Evolutionary conservation across 2,797 vertebrate genomes (phyloP).

Genomic region (Rallus crepitans): DNA sequence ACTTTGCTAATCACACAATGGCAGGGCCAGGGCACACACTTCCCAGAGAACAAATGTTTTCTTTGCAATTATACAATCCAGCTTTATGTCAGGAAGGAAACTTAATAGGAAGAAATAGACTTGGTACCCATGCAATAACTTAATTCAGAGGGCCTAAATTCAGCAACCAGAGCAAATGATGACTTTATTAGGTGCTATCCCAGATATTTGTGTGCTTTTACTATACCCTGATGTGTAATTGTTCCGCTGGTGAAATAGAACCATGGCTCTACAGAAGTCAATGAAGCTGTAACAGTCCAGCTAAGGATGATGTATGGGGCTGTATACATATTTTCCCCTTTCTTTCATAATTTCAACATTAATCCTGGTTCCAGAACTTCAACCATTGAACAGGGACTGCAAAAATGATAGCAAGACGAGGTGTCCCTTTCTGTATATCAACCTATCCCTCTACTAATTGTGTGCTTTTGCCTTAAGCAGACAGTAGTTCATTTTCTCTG

Average conservation of each 20-base stretch:
- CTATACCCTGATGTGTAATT: neutral
- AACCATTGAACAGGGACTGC: neutral
- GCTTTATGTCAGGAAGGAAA: neutral
- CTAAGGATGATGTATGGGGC: neutral
- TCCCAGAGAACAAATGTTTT: neutral
- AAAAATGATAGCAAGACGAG: neutral
- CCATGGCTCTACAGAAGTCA: neutral
- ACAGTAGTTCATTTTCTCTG: neutral
- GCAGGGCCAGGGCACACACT: rapidly evolving
- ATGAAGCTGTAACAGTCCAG: neutral
- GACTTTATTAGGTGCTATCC: neutral
- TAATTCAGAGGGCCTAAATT: neutral
- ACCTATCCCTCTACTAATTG: neutral
- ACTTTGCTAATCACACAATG: neutral
- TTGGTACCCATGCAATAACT: neutral
- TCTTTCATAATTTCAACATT: conserved; percentile 3
- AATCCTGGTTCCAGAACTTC: neutral
- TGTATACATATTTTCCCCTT: neutral
- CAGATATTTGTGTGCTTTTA: conserved; percentile 4
- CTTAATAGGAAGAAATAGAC: neutral
- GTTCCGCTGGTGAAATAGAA: neutral
- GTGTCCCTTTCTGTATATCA: neutral
- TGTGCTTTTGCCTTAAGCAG: neutral
- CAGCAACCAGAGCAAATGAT: neutral
- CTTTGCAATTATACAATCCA: neutral